Conservation (phyloP, 1,140 invertebrate species). For the Zaprionus ghesquierei region DNA sequence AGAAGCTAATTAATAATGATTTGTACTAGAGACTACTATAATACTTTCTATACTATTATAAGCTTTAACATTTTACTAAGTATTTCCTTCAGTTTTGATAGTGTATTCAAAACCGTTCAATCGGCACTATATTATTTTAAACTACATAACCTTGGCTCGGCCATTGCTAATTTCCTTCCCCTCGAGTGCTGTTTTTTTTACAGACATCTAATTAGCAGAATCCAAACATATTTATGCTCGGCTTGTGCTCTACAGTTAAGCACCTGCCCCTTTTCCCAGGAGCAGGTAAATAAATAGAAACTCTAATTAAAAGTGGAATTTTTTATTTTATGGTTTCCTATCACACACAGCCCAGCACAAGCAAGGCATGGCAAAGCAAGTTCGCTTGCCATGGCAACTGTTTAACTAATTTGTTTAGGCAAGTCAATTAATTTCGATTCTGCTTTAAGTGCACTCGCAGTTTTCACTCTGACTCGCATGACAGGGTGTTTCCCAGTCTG, state of each 20-base stretch:
- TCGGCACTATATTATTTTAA: no score
- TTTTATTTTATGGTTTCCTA: slow-evolving; percentile 6
- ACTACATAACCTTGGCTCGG: no score
- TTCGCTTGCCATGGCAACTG: slow-evolving; percentile 30
- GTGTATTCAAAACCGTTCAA: no score
- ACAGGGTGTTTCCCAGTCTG: no score
- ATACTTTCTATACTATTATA: no score
- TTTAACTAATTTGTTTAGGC: slow-evolving; percentile 39
- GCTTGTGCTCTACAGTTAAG: neutral
- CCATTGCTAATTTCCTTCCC: neutral
- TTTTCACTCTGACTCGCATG: neutral
- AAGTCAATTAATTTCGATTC: slow-evolving; percentile 37
- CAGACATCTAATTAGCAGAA: neutral
- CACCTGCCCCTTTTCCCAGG: neutral
- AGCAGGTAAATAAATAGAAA: neutral
- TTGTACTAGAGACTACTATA: no score
- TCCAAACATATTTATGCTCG: neutral
- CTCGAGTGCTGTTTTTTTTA: neutral
- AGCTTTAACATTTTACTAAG: no score
- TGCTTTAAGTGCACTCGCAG: slow-evolving; percentile 28
- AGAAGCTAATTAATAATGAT: no score
- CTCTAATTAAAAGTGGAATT: slow-evolving; percentile 21
- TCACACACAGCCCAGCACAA: neutral
- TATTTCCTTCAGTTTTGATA: no score
- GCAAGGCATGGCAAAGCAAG: neutral